Evolutionary conservation across 1,140 invertebrate genomes (phyloP), one percentile per base, ranked within the genome.

Genomic region (Rhynchophorus ferrugineus): DNA sequence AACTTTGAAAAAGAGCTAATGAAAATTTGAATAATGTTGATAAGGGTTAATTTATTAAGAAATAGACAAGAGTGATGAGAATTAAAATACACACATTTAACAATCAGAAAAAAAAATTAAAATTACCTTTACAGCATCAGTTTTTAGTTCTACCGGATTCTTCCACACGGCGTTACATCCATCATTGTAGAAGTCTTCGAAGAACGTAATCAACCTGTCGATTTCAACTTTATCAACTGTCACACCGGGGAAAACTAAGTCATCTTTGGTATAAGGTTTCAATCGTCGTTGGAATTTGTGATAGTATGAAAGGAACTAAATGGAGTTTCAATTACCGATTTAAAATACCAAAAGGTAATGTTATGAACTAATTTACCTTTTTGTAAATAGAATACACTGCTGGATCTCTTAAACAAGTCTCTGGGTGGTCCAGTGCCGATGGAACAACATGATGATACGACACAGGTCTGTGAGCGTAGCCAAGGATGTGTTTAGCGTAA

Each of bases 171-270:
- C 79, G 59, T 85, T 84, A 60, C 74, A 80, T 22, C 85, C 76
- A 55, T 84, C 78, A 11, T 81, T 58, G 59, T 84, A 78, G 58
- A 78, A 80, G 21, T 83, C 71, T 38, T 87, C 82, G 67, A 85
- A 85, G 66, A 78, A 87, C 13, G 85, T 87, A 14, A 77, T 72
- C 5, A 89, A 66, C 33, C 79, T 75, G 66, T 81, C 80, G 5
- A 82, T 73, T 1, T 67, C 61, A 3, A 87, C 71, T 29, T 74
- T 75, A 52, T 81, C 75, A 52, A 88, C 74, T 59, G 77, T 78
- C 14, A 87, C 73, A 75, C 64, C 66, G 3, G 78, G 74, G 65
- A 77, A 81, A 53, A 49, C 50, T 83, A 67, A 46, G 45, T 85
- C 77, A 8, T 79, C 73, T 29, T 71, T 67, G 5, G 72, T 77